Evolutionary conservation across 1,140 invertebrate species (phyloP).

Genomic region (Dolichoris vasculosae): DNA sequence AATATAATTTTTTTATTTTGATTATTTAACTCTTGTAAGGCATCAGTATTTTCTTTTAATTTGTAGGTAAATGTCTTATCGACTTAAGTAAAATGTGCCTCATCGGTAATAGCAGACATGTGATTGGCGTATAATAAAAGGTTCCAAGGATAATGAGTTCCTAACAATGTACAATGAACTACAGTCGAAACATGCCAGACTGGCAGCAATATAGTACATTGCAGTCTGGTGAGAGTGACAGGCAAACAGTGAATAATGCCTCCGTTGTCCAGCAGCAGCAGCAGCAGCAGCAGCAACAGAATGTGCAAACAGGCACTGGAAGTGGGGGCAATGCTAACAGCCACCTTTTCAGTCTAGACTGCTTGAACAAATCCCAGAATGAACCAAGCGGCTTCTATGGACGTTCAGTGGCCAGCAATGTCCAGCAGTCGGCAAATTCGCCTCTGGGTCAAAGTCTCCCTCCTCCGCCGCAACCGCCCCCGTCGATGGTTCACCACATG

Average conservation of each 20-base stretch:
- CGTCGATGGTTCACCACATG: slow-evolving; percentile 24
- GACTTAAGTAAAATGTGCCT: neutral
- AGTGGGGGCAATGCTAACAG: neutral
- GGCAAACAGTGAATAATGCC: slow-evolving; percentile 22
- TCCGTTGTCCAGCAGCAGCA: slow-evolving; percentile 46
- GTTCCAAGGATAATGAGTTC: slow-evolving; percentile 35
- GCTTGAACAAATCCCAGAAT: slow-evolving; percentile 1
- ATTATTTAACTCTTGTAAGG: too few relatives aligned
- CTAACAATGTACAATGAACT: slow-evolving; percentile 69
- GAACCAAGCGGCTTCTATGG: slow-evolving; percentile 24
- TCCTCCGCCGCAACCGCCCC: neutral
- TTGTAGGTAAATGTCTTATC: neutral
- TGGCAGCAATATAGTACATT: slow-evolving; percentile 69
- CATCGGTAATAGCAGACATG: neutral
- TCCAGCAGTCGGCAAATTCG: slow-evolving; percentile 1
- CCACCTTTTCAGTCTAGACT: slow-evolving; percentile 29
- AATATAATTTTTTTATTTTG: neutral
- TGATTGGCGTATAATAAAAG: neutral
- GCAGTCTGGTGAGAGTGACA: slow-evolving; percentile 59
- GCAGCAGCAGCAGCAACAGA: slow-evolving; percentile 51
- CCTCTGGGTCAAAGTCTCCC: neutral
- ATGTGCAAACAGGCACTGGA: neutral
- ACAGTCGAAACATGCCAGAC: slow-evolving; percentile 67
- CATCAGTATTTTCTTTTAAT: neutral
- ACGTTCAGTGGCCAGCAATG: neutral